Conservation (phyloP, 2,888 invertebrate genomes). For the Lypha dubia region DNA sequence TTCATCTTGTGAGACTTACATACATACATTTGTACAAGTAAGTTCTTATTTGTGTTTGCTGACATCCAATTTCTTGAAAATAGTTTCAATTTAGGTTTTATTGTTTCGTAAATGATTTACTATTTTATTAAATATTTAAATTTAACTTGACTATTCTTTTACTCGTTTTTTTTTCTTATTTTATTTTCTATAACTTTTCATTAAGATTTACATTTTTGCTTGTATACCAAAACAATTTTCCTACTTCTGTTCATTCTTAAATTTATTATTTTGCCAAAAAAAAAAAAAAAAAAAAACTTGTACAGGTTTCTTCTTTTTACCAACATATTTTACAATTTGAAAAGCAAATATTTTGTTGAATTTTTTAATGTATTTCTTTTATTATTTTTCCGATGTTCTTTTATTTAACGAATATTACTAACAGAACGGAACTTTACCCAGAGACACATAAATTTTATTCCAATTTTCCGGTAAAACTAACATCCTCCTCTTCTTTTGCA, state of each 20-base stretch:
- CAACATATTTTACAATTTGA: constrained; percentile 50
- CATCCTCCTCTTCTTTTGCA: constrained; percentile 73
- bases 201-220: constrained; percentile 35
- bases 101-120: constrained; percentile 46
- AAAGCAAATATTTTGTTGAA: constrained; percentile 31
- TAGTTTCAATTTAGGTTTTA: constrained; percentile 55
- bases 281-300: too few relatives aligned
- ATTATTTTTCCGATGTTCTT: constrained; percentile 14
- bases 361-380: constrained; percentile 16
- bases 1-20: constrained; percentile 29
- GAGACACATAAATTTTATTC: constrained; percentile 76
- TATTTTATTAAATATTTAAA: constrained; percentile 40
- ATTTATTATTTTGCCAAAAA: constrained; percentile 31
- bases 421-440: constrained; percentile 47
- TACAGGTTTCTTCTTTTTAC: constrained; percentile 16
- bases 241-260: neutral
- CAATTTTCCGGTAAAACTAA: constrained; percentile 78
- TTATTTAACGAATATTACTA: constrained; percentile 30
- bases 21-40: neutral
- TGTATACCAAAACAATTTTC: neutral
- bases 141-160: constrained; percentile 1
- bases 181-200: neutral
- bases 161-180: neutral
- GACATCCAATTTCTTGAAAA: constrained; percentile 14
- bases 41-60: neutral